These are phyloP conservation scores for Oreochromis spilurus DNA, from an alignment of 2,113 vertebrate genomes.

Conservation along the genomic window DNA sequence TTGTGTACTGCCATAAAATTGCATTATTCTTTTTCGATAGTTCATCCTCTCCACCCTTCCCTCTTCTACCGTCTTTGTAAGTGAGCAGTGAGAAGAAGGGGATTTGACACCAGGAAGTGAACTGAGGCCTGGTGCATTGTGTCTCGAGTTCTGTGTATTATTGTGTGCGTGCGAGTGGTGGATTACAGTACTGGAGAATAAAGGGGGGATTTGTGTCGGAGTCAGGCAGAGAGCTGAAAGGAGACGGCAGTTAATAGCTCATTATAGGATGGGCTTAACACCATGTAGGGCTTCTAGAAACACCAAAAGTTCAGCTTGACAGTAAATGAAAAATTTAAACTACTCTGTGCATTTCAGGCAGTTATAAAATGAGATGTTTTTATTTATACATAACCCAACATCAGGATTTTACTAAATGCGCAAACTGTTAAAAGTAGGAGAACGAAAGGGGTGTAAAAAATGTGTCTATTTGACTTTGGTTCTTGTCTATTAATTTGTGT, in stretches of 20 bases:
- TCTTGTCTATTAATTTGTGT: not conserved
- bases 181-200: conserved; percentile 45
- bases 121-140: not conserved
- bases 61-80: not conserved
- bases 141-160: not conserved
- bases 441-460: not conserved
- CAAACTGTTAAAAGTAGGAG: not conserved
- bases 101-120: conserved; percentile 39
- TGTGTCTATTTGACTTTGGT: not conserved
- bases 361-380: not conserved
- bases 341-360: not conserved
- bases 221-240: conserved; percentile 28
- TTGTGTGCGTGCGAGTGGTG: conserved; percentile 3
- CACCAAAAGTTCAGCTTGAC: not conserved
- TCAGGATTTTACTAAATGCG: not conserved
- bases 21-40: not conserved
- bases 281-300: not conserved
- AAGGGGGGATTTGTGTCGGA: conserved; percentile 49
- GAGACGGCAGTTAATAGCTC: conserved; percentile 42
- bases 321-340: not conserved
- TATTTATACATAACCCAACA: not conserved
- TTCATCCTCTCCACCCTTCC: not conserved
- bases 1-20: not conserved
- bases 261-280: conserved; percentile 29
- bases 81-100: not conserved